These are phyloP conservation scores for Xiphophorus maculatus DNA, from an alignment of 2,113 vertebrate species.

Conservation along the genomic window DNA sequence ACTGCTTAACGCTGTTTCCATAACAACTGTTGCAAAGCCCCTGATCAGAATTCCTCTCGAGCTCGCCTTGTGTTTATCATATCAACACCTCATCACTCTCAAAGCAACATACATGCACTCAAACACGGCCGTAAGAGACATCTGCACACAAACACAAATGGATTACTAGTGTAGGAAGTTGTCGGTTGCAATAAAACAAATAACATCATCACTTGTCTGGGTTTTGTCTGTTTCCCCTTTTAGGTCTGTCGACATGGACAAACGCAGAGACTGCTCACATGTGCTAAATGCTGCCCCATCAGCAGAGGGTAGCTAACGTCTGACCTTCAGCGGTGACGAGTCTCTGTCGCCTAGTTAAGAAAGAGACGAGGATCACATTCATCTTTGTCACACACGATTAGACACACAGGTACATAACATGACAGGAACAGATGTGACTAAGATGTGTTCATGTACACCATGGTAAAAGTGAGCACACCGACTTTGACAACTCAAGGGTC, in stretches of 20 bases:
- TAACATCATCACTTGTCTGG: slow-evolving; percentile 36
- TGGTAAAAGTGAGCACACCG: slow-evolving; percentile 12
- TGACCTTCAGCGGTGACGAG: slow-evolving; percentile 75
- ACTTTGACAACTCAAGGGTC: not conserved
- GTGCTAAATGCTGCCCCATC: slow-evolving; percentile 28
- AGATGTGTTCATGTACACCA: slow-evolving; percentile 21
- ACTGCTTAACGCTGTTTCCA: slow-evolving; percentile 79
- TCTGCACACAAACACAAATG: slow-evolving; percentile 66
- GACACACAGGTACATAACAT: not conserved
- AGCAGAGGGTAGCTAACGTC: slow-evolving; percentile 50
- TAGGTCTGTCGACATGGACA: slow-evolving; percentile 26
- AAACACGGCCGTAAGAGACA: slow-evolving; percentile 53
- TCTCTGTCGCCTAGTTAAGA: slow-evolving; percentile 63
- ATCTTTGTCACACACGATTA: slow-evolving; percentile 77
- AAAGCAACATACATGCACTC: slow-evolving; percentile 56
- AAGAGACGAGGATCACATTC: slow-evolving; percentile 74
- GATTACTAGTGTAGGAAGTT: slow-evolving; percentile 46
- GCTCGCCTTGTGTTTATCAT: slow-evolving; percentile 74
- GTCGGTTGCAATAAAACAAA: slow-evolving; percentile 39
- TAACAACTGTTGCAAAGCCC: slow-evolving; percentile 81
- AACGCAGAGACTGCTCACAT: slow-evolving; percentile 8
- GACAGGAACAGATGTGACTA: slow-evolving; percentile 30
- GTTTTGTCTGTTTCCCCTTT: slow-evolving; percentile 30
- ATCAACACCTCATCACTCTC: slow-evolving; percentile 74
- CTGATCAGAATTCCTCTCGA: slow-evolving; percentile 78